Conservation (phyloP, 2,888 invertebrate genomes). For the Oligia strigilis region DNA sequence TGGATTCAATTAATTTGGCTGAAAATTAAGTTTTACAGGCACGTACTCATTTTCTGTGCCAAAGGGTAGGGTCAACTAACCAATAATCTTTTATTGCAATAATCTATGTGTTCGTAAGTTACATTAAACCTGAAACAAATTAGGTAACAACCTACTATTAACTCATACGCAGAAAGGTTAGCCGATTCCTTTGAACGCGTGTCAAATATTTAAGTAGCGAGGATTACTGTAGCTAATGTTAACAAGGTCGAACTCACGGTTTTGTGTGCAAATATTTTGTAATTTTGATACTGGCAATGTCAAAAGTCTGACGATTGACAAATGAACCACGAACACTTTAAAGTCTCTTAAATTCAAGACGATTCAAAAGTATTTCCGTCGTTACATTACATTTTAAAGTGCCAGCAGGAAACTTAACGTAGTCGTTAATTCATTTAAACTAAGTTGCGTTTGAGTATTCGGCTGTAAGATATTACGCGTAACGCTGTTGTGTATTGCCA, state of each 20-base stretch:
- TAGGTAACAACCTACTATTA: conserved; percentile 28
- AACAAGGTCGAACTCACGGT: conserved; percentile 25
- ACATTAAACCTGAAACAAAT: conserved; percentile 9
- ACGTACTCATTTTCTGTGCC: too few species aligned
- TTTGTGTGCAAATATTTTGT: conserved; percentile 15
- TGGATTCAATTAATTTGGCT: background rate
- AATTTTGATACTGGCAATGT: background rate
- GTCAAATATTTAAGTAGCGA: conserved; percentile 43
- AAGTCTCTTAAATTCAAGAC: background rate
- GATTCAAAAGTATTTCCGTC: background rate
- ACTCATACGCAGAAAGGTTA: conserved; percentile 36
- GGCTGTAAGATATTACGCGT: background rate
- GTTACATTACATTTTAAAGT: background rate
- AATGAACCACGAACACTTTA: background rate
- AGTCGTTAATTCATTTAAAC: background rate
- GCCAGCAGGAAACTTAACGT: background rate
- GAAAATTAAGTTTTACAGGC: background rate
- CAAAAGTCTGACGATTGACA: too few species aligned
- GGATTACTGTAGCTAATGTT: conserved; percentile 10
- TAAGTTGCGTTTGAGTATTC: background rate
- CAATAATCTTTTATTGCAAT: conserved; percentile 2
- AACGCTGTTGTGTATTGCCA: too few species aligned
- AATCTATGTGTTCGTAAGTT: too few species aligned
- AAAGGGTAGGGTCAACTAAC: background rate
- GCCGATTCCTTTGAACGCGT: conserved; percentile 27